Base-by-base conservation (phyloP, 2,113 vertebrate genomes). In the Galbula dea region DNA sequence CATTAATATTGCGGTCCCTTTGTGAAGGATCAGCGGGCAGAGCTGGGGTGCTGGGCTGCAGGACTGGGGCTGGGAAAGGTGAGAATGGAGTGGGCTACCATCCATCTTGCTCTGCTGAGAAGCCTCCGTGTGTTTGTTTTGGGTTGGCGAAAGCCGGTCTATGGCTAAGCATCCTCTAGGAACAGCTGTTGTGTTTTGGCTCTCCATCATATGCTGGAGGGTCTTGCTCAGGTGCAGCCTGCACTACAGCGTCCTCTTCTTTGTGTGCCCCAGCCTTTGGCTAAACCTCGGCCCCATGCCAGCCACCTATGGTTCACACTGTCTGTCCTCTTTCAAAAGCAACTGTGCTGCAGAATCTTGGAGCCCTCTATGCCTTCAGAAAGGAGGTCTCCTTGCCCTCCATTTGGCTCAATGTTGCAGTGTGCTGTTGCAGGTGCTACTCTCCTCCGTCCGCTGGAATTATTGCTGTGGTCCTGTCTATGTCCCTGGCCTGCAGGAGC, bases 1-100 rank as follows among this genome's bases (percentile, higher is more conserved):
- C 97, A 97, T 97, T 98, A 98, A 97, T 97, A 97, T 77, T 3
- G 23, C 2, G 10, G 92, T 95, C 94, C 90, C 88, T 96, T 93
- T n/a, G 83, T 83, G 84, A 91, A 85, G 94, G 89, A 91, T 93
- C 88, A 88, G 59, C 3, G 4, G 93, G 81, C 79, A 89, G 72
- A 80, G 83, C 82, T 66, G 80, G 76, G 54, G 78, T 7, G 23
- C 83, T 78, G 71, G 75, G 43, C 75, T 0, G 2, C 0, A 0
- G 14, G 54, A 19, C 86, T 91, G 48, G 57, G 79, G 27, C 32
- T 43, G 54, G 37, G 81, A 62, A 94, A 69, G 49, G 27, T 55
- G 80, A 83, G 75, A 51, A 77, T 81, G 45, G 76, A 68, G 71
- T 0, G 2, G 63, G 22, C 49, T 51, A 59, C 11, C 26, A 26